Evolutionary conservation across 2,797 vertebrate genomes (phyloP).

Genomic region (Gallinago nigripennis): DNA sequence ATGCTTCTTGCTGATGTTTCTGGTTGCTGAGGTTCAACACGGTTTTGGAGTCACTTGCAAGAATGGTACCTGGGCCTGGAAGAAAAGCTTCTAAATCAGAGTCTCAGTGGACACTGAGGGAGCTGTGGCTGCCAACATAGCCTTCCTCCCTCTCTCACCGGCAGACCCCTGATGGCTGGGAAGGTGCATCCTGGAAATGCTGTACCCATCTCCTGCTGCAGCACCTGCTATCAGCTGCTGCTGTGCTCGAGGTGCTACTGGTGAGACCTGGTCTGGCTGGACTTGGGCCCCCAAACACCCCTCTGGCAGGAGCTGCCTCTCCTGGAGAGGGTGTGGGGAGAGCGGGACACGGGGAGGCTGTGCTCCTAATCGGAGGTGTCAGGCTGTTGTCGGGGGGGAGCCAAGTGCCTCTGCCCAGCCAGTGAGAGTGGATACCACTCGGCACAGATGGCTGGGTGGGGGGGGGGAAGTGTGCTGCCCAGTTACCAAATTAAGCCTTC

Average conservation of each 20-base stretch:
- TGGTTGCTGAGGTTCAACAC: neutral
- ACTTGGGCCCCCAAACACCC: neutral
- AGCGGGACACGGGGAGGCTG: neutral
- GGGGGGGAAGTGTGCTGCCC: neutral
- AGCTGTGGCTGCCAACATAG: neutral
- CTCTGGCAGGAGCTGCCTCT: neutral
- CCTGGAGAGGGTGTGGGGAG: neutral
- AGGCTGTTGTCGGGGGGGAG: constrained; percentile 36
- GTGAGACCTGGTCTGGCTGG: accelerated
- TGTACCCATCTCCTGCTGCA: neutral
- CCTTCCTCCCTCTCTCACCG: neutral
- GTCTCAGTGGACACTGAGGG: accelerated
- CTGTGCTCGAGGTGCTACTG: accelerated
- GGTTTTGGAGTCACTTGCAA: neutral
- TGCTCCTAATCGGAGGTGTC: constrained; percentile 35
- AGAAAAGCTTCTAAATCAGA: neutral
- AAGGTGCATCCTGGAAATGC: neutral
- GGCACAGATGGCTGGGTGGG: constrained; percentile 40
- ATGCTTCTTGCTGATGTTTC: neutral
- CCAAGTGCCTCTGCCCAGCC: constrained; percentile 43
- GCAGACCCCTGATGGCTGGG: neutral
- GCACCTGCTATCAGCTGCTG: neutral
- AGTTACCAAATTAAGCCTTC: constrained; percentile 64
- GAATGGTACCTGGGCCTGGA: neutral
- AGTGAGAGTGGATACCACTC: neutral